Conservation (phyloP, 2,113 vertebrate genomes). For the Triplophysa tibetana region DNA sequence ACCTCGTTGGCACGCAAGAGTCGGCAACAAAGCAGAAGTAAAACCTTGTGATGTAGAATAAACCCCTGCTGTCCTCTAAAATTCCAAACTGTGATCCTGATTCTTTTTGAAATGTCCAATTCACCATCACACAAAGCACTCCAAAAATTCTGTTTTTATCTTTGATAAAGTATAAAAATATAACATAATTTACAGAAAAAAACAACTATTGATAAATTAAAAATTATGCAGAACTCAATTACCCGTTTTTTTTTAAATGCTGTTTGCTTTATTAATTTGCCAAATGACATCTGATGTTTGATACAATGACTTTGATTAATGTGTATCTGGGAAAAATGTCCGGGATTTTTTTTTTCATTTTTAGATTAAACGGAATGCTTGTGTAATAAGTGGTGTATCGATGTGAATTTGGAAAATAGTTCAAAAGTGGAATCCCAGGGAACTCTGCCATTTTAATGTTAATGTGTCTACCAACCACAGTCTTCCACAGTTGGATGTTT, state of each 20-base stretch:
- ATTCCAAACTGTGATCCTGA: not conserved
- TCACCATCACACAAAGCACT: not conserved
- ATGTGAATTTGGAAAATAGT: too few relatives aligned
- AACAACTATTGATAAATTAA: not conserved
- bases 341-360: too few relatives aligned
- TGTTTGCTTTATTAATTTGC: not conserved
- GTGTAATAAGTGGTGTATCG: too few relatives aligned
- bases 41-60: slow-evolving; percentile 32
- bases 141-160: not conserved
- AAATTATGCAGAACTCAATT: not conserved
- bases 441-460: too few relatives aligned
- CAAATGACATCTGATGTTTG: not conserved
- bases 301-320: not conserved
- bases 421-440: too few relatives aligned
- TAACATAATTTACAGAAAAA: not conserved
- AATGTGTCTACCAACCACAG: too few relatives aligned
- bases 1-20: slow-evolving; percentile 33
- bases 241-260: not conserved
- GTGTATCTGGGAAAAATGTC: not conserved
- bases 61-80: not conserved
- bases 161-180: not conserved
- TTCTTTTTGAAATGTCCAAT: not conserved
- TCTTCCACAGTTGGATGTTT: too few relatives aligned
- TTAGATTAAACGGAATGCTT: too few relatives aligned
- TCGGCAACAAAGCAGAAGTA: slow-evolving; percentile 34